A percentile compares a stretch with the other conserved stretches of the same genome.
These are phyloP conservation scores for Cactoblastis cactorum DNA, from an alignment of 2,888 invertebrate species.

Conservation along the genomic window DNA sequence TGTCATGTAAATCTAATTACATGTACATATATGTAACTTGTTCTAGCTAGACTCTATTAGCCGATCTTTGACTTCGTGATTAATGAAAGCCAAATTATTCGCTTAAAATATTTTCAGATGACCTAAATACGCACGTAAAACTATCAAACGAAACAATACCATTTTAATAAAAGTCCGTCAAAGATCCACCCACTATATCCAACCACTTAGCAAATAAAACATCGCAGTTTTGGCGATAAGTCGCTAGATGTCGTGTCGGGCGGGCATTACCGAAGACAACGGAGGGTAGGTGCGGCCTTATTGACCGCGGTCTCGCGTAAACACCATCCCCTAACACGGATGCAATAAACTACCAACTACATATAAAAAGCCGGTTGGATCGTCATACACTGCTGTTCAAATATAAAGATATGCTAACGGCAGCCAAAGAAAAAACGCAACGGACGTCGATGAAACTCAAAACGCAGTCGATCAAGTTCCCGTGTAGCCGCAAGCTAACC, in stretches of 20 bases:
- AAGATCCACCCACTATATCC: constrained; percentile 47
- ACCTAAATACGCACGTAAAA: constrained; percentile 3
- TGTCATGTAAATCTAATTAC: no score
- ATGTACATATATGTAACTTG: no score
- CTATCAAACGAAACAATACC: constrained; percentile 16
- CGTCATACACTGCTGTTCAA: constrained; percentile 30
- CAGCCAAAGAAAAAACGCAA: constrained; percentile 25
- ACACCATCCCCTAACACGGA: constrained; percentile 53
- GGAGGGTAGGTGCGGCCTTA: constrained; percentile 64
- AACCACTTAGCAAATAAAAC: constrained; percentile 75
- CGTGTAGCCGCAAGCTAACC: constrained; percentile 61
- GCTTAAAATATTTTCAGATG: not conserved
- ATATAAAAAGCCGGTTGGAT: constrained; percentile 22
- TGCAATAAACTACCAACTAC: constrained; percentile 19
- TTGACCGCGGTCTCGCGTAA: constrained; percentile 74
- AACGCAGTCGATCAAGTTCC: constrained; percentile 41
- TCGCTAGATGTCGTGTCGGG: constrained; percentile 70
- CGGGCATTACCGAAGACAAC: constrained; percentile 70
- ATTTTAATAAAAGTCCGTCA: constrained; percentile 59
- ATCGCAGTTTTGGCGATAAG: constrained; percentile 52
- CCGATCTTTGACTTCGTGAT: no score
- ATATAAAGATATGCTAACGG: not conserved
- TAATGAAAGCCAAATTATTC: no score
- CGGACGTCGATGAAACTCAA: constrained; percentile 29
- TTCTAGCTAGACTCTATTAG: no score